Evolutionary conservation across 2,113 vertebrate genomes (phyloP).

Genomic region (Phyllostomus discolor): DNA sequence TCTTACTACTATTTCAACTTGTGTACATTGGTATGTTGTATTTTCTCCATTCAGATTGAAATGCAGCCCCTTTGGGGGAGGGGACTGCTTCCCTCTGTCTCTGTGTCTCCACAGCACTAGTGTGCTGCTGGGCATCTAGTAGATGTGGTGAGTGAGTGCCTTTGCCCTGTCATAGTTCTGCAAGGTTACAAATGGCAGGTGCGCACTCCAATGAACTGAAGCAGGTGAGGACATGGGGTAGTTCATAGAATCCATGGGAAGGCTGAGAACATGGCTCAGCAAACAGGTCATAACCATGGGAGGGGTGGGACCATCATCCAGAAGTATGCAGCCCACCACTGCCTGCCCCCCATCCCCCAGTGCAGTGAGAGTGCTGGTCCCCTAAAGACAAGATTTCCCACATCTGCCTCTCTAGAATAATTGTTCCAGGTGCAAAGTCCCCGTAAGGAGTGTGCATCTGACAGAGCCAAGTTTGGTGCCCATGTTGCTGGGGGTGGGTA

Average conservation of each 20-base stretch:
- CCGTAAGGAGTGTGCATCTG: no score
- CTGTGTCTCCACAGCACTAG: not conserved
- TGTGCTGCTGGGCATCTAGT: rapidly evolving
- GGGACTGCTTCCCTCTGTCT: no score
- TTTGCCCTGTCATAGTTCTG: not conserved
- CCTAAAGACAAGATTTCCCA: not conserved
- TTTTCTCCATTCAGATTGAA: not conserved
- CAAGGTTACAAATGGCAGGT: not conserved
- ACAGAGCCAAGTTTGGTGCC: no score
- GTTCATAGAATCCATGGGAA: not conserved
- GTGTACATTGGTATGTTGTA: not conserved
- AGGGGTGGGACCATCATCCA: not conserved
- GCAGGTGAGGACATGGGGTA: not conserved
- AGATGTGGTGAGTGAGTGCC: no score
- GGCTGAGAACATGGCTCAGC: not conserved
- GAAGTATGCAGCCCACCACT: not conserved
- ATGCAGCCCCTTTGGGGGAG: not conserved
- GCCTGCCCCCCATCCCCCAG: not conserved
- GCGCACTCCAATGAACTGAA: not conserved
- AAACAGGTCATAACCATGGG: not conserved
- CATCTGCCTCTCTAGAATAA: not conserved
- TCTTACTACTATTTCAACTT: not conserved
- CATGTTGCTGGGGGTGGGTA: not conserved
- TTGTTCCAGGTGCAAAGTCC: not conserved
- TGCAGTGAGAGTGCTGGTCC: not conserved